Conservation (phyloP, 1,140 invertebrate genomes). For the Eulimnadia texana region DNA sequence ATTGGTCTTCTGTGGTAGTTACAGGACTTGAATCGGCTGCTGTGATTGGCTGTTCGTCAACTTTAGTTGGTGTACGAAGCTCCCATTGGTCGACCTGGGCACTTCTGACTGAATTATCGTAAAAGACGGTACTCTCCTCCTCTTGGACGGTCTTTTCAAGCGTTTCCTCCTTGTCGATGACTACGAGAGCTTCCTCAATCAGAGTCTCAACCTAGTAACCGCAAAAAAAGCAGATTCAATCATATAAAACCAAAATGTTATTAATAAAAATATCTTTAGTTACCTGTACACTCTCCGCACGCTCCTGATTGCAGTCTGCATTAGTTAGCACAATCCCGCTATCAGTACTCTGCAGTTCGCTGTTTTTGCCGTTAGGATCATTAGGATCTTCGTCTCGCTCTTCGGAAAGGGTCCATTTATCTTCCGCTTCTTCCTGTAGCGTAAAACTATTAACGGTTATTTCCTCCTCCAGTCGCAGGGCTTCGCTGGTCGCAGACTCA, state of each 20-base stretch:
- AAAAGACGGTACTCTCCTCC: conserved; percentile 3
- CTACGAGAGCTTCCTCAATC: conserved; percentile 4
- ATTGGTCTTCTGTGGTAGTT: background rate
- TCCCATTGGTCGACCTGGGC: conserved; percentile 8
- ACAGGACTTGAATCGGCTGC: background rate
- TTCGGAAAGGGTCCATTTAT: background rate
- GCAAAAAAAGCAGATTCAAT: background rate
- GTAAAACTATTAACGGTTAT: background rate
- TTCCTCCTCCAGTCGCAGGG: background rate
- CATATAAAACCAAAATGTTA: background rate
- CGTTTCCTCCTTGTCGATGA: conserved; percentile 1
- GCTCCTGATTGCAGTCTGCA: background rate
- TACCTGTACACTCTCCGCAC: background rate
- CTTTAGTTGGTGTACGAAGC: background rate
- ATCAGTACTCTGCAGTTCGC: conserved; percentile 2
- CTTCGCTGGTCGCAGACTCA: too few species aligned
- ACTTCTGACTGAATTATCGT: conserved; percentile 13
- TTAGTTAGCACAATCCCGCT: background rate
- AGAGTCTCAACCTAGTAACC: background rate
- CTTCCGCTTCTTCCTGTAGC: background rate
- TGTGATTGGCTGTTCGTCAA: background rate
- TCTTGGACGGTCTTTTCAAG: background rate
- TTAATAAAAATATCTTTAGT: background rate
- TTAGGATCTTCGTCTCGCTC: background rate
- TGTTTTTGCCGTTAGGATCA: background rate